Evolutionary conservation across 2,797 vertebrate genomes (phyloP), one percentile per base, ranked within the genome.

Genomic region (Eospalax fontanierii): DNA sequence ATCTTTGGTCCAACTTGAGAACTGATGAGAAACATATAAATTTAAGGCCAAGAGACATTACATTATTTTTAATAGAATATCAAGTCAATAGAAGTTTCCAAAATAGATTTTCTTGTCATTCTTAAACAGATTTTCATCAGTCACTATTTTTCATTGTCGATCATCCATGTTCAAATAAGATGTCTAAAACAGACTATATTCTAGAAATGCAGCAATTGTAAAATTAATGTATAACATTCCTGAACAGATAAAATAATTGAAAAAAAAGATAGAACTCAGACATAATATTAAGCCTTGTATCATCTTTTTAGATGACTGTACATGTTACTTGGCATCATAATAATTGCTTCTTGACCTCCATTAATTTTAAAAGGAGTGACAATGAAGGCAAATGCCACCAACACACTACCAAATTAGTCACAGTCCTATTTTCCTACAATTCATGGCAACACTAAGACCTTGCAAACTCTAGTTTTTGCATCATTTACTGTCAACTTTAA

Each of bases 401-500:
- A 10, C 65, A 21, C 11, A 4, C 40, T 80, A 38, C 30, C 43
- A 84, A 96, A 92, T 83, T 54, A 93, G 10, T 88, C 74, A 95
- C 91, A 76, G 93, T 95, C 26, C 63, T 96, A 63, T 95, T 91
- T 76, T 33, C 50, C 35, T 97, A 35, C 96, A 98, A 97, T 97
- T 97, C 97, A 97, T 97, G 75, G 35, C 46, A 82, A 50, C 35
- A 15, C 79, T 50, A 91, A 95, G 59, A 90, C 76, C 75, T 97
- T 95, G 80, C 16, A 97, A 26, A 94, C 81, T 95, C 83, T 28
- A 90, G 95, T 97, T 98, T 98, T 97, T 98, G 94, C 95, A 96
- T 98, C 74, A 94, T 97, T 98, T 98, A 46, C 92, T 97, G 93
- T 95, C 95, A 89, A 95, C 57, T 96, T 97, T 95, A 95, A 95